Percentiles rank a stretch among this genome's conserved stretches.
Conservation (phyloP, 2,888 invertebrate species). For the Pheosia gnoma region DNA sequence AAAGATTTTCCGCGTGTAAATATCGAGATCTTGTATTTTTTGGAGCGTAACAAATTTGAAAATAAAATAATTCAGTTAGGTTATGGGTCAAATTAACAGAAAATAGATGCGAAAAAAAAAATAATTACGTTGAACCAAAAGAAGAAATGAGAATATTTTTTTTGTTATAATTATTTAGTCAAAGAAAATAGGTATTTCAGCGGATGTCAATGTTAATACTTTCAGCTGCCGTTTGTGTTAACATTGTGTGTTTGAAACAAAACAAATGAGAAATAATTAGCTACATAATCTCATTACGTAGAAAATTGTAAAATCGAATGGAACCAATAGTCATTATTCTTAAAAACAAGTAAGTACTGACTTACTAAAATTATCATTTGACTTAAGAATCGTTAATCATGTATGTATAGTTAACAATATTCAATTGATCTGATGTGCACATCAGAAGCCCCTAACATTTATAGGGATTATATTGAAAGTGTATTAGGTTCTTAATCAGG, state of each 20-base stretch:
- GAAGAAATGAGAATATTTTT: neutral
- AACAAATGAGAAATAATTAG: neutral
- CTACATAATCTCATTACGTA: conserved; percentile 3
- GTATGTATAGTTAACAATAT: neutral
- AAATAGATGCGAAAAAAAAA: neutral
- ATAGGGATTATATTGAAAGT: neutral
- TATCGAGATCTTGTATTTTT: neutral
- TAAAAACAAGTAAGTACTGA: neutral
- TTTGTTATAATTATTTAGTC: neutral
- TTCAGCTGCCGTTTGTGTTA: conserved; percentile 5
- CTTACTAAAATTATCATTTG: neutral
- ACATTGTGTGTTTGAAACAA: neutral
- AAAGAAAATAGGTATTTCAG: neutral
- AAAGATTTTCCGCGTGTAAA: conserved; percentile 1
- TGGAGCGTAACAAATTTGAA: neutral
- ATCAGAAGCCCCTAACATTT: neutral
- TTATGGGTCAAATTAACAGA: neutral
- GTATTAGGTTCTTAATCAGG: neutral
- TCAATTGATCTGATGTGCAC: neutral
- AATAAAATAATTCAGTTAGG: neutral
- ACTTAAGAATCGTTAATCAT: neutral
- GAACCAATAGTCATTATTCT: neutral
- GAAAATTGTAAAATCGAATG: neutral
- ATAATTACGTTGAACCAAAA: neutral
- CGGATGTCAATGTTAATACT: neutral